A percentile compares a stretch with the other conserved stretches of the same genome.
Conservation (phyloP, 1,140 invertebrate species). For the Zaprionus ghesquierei region DNA sequence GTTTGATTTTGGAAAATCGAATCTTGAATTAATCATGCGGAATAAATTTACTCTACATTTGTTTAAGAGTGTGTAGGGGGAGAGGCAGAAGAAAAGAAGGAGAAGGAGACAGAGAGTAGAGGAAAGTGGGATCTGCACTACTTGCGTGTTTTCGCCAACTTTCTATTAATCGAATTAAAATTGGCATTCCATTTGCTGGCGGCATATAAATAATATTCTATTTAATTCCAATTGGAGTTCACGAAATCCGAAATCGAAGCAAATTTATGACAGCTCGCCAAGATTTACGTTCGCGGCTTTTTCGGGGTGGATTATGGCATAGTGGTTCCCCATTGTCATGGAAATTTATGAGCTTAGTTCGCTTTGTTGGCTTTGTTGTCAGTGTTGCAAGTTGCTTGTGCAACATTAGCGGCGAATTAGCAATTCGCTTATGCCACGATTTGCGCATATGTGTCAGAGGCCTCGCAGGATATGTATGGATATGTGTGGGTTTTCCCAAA, state of each 20-base stretch:
- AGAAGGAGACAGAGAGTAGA: background rate
- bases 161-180: conserved; percentile 55
- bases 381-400: conserved; percentile 11
- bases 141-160: background rate
- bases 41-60: conserved; percentile 57
- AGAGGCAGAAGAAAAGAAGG: background rate
- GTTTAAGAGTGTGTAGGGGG: background rate
- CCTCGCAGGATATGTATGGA: background rate
- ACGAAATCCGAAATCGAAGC: conserved; percentile 27
- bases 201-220: conserved; percentile 43
- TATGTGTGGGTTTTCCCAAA: no score
- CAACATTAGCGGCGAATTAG: conserved; percentile 48
- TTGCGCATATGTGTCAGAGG: conserved; percentile 35
- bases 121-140: background rate
- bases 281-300: conserved; percentile 41
- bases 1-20: conserved; percentile 44
- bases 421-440: conserved; percentile 46
- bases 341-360: conserved; percentile 49
- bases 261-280: conserved; percentile 45
- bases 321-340: conserved; percentile 54
- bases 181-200: conserved; percentile 33
- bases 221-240: conserved; percentile 28
- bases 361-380: conserved; percentile 27
- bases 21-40: conserved; percentile 64
- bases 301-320: conserved; percentile 41